phyloP scores from a whole-genome alignment of 2,797 vertebrate genomes.

The Geranospiza caerulescens region DNA sequence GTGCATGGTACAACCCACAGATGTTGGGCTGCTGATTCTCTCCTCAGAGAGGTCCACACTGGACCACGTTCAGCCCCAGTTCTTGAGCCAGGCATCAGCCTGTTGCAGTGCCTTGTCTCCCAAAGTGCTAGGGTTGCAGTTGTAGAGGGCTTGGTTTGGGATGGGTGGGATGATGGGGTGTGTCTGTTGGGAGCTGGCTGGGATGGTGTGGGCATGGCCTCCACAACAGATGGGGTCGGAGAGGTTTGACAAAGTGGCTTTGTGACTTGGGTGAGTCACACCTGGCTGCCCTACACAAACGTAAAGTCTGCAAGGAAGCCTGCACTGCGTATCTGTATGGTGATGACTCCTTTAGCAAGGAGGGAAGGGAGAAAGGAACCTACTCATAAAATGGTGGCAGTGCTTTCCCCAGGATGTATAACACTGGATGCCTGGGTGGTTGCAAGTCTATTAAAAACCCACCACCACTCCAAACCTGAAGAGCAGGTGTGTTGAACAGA shows the following conservation, averaged over 20 bases:
- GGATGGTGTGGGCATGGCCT: background rate
- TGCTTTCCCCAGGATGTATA: background rate
- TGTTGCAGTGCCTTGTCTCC: background rate
- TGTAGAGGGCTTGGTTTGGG: background rate
- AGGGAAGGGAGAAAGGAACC: background rate
- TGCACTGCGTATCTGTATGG: fast-evolving
- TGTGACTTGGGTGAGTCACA: background rate
- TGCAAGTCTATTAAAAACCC: background rate
- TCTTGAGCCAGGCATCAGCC: background rate
- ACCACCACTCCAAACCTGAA: background rate
- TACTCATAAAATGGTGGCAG: background rate
- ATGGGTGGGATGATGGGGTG: background rate
- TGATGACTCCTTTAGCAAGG: background rate
- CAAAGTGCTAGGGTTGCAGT: background rate
- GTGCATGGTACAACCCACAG: fast-evolving
- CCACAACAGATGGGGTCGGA: background rate
- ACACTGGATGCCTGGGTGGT: background rate
- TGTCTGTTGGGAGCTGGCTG: background rate
- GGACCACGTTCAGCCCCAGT: background rate
- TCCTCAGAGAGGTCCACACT: background rate
- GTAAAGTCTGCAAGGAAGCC: background rate
- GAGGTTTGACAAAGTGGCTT: background rate
- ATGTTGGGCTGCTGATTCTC: background rate
- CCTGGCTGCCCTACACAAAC: background rate
- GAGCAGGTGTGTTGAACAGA: background rate